Evolutionary conservation across 2,888 invertebrate genomes (phyloP), one percentile per base, ranked within the genome.

Genomic region (Epinotia brunnichana): DNA sequence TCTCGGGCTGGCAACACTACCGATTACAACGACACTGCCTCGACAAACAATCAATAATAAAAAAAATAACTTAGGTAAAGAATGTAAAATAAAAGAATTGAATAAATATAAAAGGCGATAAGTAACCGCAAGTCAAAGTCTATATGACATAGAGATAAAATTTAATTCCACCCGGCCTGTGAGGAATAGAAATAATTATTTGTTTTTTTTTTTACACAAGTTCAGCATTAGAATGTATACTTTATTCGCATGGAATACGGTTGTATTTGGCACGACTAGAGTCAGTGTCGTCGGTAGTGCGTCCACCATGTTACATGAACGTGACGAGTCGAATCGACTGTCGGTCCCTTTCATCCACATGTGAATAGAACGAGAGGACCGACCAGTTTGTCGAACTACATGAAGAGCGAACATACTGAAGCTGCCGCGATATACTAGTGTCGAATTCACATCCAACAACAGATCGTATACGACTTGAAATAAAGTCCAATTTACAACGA

Each of bases 1-100:
- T 69, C 69, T 70, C 61, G 54, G 54, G 66, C 66, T 11, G 66
- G 54, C 39, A 54, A 19, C 39, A 56, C 66, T 56, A 56, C 39
- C 54, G 54, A 4, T n/a, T 9, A 53, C 66, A 54, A n/a, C 9
- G 2, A 48, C 13, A n/a, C 3, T 41, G 15, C 3, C 13, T 44
- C 2, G 4, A 44, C 3, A 1, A 3, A 7, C n/a, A n/a, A 48
- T 13, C n/a, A n/a, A n/a, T n/a, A n/a, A n/a, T n/a, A 48, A 48
- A 48, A 15, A 48, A 48, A n/a, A 5, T n/a, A 48, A 3, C 1
- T 3, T n/a, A n/a, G n/a, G n/a, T n/a, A n/a, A n/a, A n/a, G n/a
- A n/a, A n/a, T n/a, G n/a, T n/a, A n/a, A n/a, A n/a, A n/a, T n/a
- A n/a, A n/a, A n/a, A n/a, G n/a, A n/a, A n/a, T n/a, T n/a, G n/a